A percentile compares a stretch with the other conserved stretches of the same genome.
Conservation (phyloP, 2,113 vertebrate genomes). For the Coptodon rendalli region DNA sequence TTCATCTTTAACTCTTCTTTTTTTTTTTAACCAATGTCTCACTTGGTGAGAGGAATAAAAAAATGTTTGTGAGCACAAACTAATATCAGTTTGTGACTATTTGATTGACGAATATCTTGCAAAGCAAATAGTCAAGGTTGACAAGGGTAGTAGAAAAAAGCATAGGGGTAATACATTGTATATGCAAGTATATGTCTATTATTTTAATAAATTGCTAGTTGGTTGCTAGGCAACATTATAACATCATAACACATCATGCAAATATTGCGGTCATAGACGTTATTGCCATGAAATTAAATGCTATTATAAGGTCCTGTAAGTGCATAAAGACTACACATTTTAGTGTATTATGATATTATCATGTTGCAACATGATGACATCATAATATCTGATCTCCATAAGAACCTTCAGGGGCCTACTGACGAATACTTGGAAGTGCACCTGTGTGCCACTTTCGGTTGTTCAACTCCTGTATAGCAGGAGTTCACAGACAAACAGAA, state of each 20-base stretch:
- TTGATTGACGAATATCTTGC: rapidly evolving
- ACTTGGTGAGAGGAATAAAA: not conserved
- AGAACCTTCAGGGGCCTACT: not conserved
- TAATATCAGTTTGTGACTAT: not conserved
- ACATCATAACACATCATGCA: not conserved
- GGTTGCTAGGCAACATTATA: not conserved
- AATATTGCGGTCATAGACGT: rapidly evolving
- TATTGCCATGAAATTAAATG: not conserved
- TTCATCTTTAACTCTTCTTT: not conserved
- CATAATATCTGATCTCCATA: not conserved
- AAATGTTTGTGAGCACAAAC: not conserved
- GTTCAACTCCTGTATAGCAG: rapidly evolving
- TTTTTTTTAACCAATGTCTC: not conserved
- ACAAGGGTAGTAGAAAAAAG: not conserved
- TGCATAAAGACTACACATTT: rapidly evolving
- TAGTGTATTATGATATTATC: not conserved
- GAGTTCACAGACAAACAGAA: not conserved
- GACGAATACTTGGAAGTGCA: not conserved
- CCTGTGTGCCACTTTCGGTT: not conserved
- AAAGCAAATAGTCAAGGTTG: not conserved
- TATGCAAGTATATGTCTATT: not conserved
- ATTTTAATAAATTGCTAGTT: rapidly evolving
- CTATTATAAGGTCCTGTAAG: not conserved
- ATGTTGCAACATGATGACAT: not conserved
- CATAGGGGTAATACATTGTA: rapidly evolving